Base-by-base conservation (phyloP, 1,140 invertebrate species). In the Lepidotrigona ventralis region DNA sequence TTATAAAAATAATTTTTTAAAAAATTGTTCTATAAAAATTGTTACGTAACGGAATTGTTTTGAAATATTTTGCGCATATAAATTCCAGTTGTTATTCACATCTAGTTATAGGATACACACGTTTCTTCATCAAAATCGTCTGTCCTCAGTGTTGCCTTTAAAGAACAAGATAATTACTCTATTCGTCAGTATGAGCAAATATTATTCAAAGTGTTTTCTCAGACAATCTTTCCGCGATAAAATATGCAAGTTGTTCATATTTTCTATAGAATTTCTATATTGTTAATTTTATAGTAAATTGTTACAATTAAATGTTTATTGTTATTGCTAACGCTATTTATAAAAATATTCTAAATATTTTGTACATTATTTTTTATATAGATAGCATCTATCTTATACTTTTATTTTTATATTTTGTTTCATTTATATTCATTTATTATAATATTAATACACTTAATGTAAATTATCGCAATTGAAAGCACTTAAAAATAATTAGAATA, bases 201-300 rank as follows among this genome's bases (percentile, higher is more conserved):
- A 74, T 79, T 75, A 86, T 72, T 63, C 53, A 51, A 73, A 53
- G 54, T 75, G 54, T 75, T 88, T 81, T 84, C 81, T 69, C 70
- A 29, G 64, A 81, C 71, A 83, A 82, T 81, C 75, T 53, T 87
- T 79, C 70, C 71, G 53, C 63, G 54, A 83, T 66, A 68, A 79
- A 58, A 74, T 76, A 68, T 81, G 69, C 29, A 53, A 56, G 39
- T 85, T 71, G 79, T 76, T 87, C 85, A 85, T 68, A 88, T 85
- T 87, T 88, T 60, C 54, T 79, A 83, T 87, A 87, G 79, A 81
- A 82, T 85, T 76, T 85, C 66, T 87, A 82, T 79, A 51, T 39
- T 81, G 83, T 87, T 88, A 87, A 87, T 87, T 87, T 88, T 87
- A 87, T 87, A 63, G 39, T 76, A 51, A 68, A 79, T 64, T 85